Conservation (phyloP, 2,888 invertebrate genomes). For the Poecilobothrus nobilitatus region DNA sequence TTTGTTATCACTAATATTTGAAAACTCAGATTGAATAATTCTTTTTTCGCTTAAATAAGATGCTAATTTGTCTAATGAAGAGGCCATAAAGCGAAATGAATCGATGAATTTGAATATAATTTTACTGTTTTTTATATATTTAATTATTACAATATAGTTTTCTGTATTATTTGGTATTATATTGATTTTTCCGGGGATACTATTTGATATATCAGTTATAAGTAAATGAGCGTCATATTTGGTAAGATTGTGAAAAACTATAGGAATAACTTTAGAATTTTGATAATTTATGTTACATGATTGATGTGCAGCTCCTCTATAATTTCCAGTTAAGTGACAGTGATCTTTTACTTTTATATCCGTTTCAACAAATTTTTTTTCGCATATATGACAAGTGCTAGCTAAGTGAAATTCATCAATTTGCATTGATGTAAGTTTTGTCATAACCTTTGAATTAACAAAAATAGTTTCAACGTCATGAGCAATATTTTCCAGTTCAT, state of each 20-base stretch:
- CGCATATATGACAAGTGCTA: no score
- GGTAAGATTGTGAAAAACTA: neutral
- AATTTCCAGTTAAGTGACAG: no score
- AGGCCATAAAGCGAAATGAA: conserved; percentile 14
- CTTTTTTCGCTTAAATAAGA: conserved; percentile 10
- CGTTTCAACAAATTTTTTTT: no score
- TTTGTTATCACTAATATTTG: neutral
- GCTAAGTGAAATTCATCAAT: no score
- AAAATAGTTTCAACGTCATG: no score
- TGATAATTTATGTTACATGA: conserved; percentile 14
- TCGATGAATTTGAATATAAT: conserved; percentile 14
- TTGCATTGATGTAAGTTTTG: no score
- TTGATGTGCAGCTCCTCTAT: no score
- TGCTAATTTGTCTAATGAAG: conserved; percentile 14
- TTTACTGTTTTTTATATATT: conserved; percentile 19
- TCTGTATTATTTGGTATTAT: conserved; percentile 30
- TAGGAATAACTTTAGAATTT: neutral
- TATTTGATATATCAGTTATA: conserved; percentile 25
- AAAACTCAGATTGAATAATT: conserved; percentile 8
- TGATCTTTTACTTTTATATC: no score
- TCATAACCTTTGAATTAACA: no score
- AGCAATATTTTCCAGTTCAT: no score
- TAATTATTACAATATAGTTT: conserved; percentile 31
- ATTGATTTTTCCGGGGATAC: conserved; percentile 13
- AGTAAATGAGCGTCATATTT: conserved; percentile 30